Percentiles rank a stretch among this genome's conserved stretches.
Conservation (phyloP, 2,797 vertebrate genomes). For the Xenops minutus region DNA sequence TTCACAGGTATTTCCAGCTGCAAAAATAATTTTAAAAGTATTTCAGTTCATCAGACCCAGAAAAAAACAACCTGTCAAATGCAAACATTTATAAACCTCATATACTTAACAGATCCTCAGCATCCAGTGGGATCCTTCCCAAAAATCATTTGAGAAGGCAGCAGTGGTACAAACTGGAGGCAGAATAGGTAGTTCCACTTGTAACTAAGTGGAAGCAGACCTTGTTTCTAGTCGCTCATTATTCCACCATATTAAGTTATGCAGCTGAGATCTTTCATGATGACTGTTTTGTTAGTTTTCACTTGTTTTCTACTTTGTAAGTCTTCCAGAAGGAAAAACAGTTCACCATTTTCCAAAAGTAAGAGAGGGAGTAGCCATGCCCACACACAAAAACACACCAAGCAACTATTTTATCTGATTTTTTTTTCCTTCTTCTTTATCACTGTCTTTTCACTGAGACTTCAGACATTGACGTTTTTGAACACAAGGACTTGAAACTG, state of each 20-base stretch:
- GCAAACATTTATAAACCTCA: not conserved
- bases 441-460: not conserved
- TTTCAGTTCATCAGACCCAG: not conserved
- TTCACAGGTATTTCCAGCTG: constrained; percentile 90
- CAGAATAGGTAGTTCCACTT: not conserved
- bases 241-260: not conserved
- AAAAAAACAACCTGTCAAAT: not conserved
- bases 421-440: not conserved
- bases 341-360: not conserved
- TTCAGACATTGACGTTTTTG: not conserved
- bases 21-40: constrained; percentile 15
- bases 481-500: not conserved
- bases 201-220: not conserved
- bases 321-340: not conserved
- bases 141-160: not conserved
- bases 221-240: not conserved
- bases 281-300: not conserved
- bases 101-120: not conserved
- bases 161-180: not conserved
- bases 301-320: not conserved
- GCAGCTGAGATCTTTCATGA: not conserved
- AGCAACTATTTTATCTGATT: not conserved
- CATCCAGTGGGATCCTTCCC: not conserved
- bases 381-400: not conserved
- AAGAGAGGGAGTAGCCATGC: not conserved